phyloP scores from a whole-genome alignment of 1,140 invertebrate species.

The Drosophila orosa region DNA sequence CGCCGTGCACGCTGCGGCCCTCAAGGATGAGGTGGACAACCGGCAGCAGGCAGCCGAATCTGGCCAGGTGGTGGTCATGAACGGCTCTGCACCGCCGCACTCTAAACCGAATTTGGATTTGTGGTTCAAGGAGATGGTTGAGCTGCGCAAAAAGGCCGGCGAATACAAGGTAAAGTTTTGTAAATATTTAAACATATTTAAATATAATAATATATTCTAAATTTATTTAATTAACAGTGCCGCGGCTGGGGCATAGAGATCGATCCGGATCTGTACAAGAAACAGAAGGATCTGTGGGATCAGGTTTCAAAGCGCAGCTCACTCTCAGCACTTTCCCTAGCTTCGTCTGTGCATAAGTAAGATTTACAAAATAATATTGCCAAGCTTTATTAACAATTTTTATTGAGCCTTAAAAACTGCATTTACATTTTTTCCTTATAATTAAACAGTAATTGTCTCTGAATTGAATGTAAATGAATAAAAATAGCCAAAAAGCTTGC shows the following conservation, averaged over 20 bases:
- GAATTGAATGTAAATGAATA: too few relatives aligned
- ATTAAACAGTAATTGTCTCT: too few relatives aligned
- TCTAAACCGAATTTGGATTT: conserved; percentile 86
- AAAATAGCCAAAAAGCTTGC: not conserved
- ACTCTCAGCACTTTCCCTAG: conserved; percentile 93
- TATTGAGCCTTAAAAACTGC: not conserved
- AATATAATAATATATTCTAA: not conserved
- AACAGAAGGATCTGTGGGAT: conserved; percentile 94
- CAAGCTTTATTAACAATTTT: not conserved
- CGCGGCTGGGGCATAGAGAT: conserved; percentile 95
- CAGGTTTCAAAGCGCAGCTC: conserved; percentile 94
- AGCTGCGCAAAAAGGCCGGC: conserved; percentile 94
- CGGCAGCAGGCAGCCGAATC: conserved; percentile 41
- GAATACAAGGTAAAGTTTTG: conserved; percentile 92
- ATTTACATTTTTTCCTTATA: too few relatives aligned
- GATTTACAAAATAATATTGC: not conserved
- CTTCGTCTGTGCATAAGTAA: conserved; percentile 92
- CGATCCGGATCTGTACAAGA: conserved; percentile 91
- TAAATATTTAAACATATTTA: not conserved
- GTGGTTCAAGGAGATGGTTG: conserved; percentile 93
- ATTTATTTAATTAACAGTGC: conserved; percentile 86
- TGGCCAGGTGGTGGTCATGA: conserved; percentile 69
- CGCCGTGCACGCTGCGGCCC: conserved; percentile 34
- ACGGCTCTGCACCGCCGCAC: conserved; percentile 73
- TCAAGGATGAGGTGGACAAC: conserved; percentile 66